Conservation (phyloP, 2,888 invertebrate species). For the Flexamia atlantica region DNA sequence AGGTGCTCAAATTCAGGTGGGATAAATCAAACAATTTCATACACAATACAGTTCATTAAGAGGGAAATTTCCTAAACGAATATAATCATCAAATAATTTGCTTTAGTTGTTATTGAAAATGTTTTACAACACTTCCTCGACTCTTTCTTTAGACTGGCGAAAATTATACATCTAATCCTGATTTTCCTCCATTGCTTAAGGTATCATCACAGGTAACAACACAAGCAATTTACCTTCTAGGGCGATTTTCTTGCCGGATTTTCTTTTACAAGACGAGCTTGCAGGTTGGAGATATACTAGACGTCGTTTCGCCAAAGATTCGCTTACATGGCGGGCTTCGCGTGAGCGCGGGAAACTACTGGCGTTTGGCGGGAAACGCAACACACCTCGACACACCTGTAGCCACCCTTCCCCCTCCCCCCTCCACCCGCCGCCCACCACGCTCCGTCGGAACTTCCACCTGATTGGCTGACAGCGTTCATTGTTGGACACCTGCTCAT, state of each 20-base stretch:
- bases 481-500: constrained; percentile 26
- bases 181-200: too few species aligned
- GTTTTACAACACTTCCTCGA: too few species aligned
- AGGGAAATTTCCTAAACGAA: too few species aligned
- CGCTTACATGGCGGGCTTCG: constrained; percentile 35
- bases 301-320: background rate
- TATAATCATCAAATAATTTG: too few species aligned
- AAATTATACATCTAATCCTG: too few species aligned
- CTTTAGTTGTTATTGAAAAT: too few species aligned
- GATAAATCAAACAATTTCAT: too few species aligned
- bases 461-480: constrained; percentile 4
- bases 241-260: constrained; percentile 27
- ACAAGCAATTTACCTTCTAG: constrained; percentile 8
- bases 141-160: too few species aligned
- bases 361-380: background rate
- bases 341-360: constrained; percentile 32
- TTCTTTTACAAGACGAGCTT: constrained; percentile 28
- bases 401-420: too few species aligned
- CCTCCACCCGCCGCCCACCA: background rate
- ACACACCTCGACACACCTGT: background rate
- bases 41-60: too few species aligned
- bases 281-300: constrained; percentile 6
- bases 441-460: constrained; percentile 4
- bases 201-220: too few species aligned
- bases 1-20: too few species aligned